Base-by-base conservation (phyloP, 2,113 vertebrate genomes). In the Anhinga rufa region DNA sequence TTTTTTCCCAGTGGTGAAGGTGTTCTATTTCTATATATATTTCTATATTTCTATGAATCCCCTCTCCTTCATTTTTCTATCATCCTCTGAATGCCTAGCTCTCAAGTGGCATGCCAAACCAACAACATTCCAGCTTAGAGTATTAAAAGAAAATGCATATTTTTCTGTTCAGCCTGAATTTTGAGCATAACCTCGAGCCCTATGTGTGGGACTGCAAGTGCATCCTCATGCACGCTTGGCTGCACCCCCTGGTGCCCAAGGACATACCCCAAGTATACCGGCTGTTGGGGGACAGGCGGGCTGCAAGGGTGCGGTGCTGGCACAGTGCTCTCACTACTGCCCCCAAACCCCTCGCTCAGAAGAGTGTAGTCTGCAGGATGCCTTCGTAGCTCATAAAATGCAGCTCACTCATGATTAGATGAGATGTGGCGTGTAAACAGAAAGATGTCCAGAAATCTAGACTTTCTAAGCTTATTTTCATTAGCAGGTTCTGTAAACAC, bases 251-350 rank as follows among this genome's bases (percentile, higher is more conserved):
- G 72, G 20, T 79, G 24, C 57, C 86, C 10, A 2, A 49, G 51
- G 9, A 12, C 19, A 2, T 32, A 20, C 6, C 8, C 25, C 3
- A 0, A 25, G 21, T 28, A 12, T 1, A 1, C 14, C 0, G 0
- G 22, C 17, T 78, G 2, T 1, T 17, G 22, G 36, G 51, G 51
- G 14, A 17, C 71, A 60, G 40, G 10, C 1, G 1, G 7, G 42
- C 51, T 82, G 46, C n/a, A 48, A 58, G 7, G 26, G 17, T 42
- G 48, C 8, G 0, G 13, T 32, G 54, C 51, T 80, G 38, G 64
- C 46, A 65, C 69, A 28, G 29, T 1, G 0, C 60, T 8, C 29
- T 46, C 31, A 14, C 7, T 48, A 5, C 42, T 58, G 38, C 5
- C 26, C 40, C 24, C 28, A 14, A n/a, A 65, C 32, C 24, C 25